phyloP scores from a whole-genome alignment of 2,113 vertebrate species.

The Ciconia stormi region DNA sequence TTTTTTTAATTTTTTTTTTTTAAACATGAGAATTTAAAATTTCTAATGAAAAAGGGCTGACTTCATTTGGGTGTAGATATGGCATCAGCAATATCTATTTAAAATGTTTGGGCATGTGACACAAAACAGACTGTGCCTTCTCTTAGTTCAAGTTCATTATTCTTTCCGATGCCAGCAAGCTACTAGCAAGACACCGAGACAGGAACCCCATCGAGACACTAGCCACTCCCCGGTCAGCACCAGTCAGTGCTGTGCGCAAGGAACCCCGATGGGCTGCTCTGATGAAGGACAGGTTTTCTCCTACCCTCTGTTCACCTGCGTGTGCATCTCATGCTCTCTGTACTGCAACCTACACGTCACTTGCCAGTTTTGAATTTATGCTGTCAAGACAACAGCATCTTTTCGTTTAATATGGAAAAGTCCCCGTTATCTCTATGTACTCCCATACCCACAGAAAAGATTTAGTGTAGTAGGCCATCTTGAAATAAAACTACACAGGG shows the following conservation, averaged over 20 bases:
- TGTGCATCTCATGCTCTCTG: background rate
- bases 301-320: background rate
- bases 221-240: background rate
- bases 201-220: background rate
- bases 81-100: background rate
- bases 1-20: too few relatives aligned
- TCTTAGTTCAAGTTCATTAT: background rate
- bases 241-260: background rate
- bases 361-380: background rate
- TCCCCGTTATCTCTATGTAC: background rate
- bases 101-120: background rate
- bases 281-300: background rate
- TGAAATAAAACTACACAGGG: background rate
- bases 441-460: background rate
- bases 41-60: background rate
- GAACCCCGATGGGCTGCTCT: background rate
- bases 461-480: background rate
- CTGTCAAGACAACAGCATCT: background rate
- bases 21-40: background rate
- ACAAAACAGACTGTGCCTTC: background rate
- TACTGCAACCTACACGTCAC: background rate
- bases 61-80: background rate
- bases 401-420: background rate
- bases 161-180: background rate
- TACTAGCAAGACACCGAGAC: background rate